These are phyloP conservation scores for Blastobasis adustella DNA, from an alignment of 2,888 invertebrate species.

Conservation along the genomic window DNA sequence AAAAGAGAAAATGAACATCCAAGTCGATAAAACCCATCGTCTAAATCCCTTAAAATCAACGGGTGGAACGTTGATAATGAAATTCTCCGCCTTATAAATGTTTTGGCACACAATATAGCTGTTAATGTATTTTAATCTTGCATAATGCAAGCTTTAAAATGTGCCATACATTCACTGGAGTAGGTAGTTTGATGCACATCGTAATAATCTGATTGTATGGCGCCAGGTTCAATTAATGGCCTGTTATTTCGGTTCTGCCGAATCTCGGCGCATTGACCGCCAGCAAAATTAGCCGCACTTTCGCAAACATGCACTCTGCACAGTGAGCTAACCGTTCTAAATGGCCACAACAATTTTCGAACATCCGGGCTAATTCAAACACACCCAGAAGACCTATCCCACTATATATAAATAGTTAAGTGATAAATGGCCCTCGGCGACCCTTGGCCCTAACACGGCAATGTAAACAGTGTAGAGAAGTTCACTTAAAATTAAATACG, in stretches of 20 bases:
- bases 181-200: constrained; percentile 44
- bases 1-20: neutral
- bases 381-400: no score
- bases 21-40: constrained; percentile 2
- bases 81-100: no score
- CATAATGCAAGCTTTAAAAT: constrained; percentile 16
- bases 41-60: neutral
- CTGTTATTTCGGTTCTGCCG: constrained; percentile 49
- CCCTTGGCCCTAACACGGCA: neutral
- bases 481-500: no score
- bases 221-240: constrained; percentile 56
- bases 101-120: neutral
- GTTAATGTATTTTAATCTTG: constrained; percentile 9
- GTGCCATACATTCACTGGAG: constrained; percentile 28
- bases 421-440: constrained; percentile 1
- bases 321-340: constrained; percentile 7
- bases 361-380: no score
- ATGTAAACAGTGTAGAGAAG: no score
- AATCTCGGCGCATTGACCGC: constrained; percentile 59
- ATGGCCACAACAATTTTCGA: neutral
- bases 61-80: no score
- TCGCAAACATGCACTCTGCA: constrained; percentile 26
- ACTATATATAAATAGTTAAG: constrained; percentile 1
- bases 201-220: constrained; percentile 32
- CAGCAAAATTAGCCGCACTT: constrained; percentile 55